These are phyloP conservation scores for Athetis lepigone DNA, from an alignment of 2,888 invertebrate genomes.

Conservation along the genomic window DNA sequence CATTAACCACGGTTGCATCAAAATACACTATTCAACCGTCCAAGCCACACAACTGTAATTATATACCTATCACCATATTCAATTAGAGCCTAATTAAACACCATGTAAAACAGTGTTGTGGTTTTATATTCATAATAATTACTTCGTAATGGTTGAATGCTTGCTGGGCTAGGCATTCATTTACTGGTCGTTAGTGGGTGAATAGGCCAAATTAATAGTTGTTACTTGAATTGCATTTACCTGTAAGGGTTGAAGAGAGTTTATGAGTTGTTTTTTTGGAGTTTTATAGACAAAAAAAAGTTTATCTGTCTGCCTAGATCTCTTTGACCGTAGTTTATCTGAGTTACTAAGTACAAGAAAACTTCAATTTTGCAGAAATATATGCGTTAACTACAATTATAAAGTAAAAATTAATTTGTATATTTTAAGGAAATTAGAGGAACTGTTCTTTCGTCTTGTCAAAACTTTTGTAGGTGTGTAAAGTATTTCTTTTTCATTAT, in stretches of 20 bases:
- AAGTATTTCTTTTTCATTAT: no score
- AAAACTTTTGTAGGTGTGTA: no score
- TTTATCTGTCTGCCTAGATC: no score
- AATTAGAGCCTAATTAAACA: conserved; percentile 33
- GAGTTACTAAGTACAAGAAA: no score
- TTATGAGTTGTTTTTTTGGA: neutral
- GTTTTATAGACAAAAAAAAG: no score
- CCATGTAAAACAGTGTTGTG: conserved; percentile 11
- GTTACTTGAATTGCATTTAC: conserved; percentile 23
- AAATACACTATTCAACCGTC: neutral
- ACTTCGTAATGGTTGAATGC: conserved; percentile 47
- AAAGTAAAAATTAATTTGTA: no score
- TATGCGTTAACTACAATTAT: no score
- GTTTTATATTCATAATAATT: conserved; percentile 46
- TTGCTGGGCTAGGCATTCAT: conserved; percentile 35
- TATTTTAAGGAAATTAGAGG: no score
- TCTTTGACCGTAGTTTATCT: no score
- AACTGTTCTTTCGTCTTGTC: no score
- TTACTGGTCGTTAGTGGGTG: conserved; percentile 34
- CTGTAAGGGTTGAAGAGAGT: neutral
- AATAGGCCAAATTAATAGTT: conserved; percentile 44
- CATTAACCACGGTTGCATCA: neutral
- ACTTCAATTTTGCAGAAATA: no score
- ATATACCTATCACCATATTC: conserved; percentile 14
- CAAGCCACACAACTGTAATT: conserved; percentile 32